phyloP scores from a whole-genome alignment of 2,797 vertebrate species.

The Coregonus sp. region DNA sequence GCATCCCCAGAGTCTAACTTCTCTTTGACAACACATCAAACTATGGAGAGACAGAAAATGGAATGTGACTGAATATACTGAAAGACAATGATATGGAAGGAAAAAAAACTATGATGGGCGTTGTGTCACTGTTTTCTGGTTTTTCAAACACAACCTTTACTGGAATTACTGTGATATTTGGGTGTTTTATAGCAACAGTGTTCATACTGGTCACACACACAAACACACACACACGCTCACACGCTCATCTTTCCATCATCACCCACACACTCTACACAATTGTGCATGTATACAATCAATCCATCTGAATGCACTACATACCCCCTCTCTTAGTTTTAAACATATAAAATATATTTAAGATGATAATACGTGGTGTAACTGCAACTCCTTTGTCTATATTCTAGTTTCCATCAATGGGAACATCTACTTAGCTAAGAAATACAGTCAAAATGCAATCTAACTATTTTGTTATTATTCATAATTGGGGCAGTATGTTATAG shows the following conservation, averaged over 20 bases:
- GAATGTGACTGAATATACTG: neutral
- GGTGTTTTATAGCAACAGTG: conserved; percentile 52
- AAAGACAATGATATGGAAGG: neutral
- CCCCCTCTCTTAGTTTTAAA: conserved; percentile 59
- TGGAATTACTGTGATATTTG: conserved; percentile 66
- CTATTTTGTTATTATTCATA: neutral
- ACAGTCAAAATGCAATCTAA: neutral
- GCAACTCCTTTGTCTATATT: conserved; percentile 53
- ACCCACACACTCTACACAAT: conserved; percentile 40
- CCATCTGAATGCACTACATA: conserved; percentile 60
- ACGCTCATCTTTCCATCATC: conserved; percentile 8
- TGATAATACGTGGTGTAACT: conserved; percentile 62
- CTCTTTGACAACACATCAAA: conserved; percentile 16
- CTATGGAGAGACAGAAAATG: neutral
- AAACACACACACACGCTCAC: conserved; percentile 31
- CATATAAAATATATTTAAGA: conserved; percentile 61
- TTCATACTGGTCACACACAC: conserved; percentile 22
- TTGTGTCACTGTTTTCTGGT: conserved; percentile 7
- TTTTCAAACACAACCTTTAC: conserved; percentile 50
- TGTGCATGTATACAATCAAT: conserved; percentile 70
- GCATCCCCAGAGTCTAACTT: neutral
- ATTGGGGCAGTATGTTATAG: neutral
- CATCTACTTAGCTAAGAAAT: neutral
- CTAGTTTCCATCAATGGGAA: conserved; percentile 21
- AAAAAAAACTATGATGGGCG: neutral